phyloP scores from a whole-genome alignment of 2,113 vertebrate genomes.

The Gobiocypris rarus region DNA sequence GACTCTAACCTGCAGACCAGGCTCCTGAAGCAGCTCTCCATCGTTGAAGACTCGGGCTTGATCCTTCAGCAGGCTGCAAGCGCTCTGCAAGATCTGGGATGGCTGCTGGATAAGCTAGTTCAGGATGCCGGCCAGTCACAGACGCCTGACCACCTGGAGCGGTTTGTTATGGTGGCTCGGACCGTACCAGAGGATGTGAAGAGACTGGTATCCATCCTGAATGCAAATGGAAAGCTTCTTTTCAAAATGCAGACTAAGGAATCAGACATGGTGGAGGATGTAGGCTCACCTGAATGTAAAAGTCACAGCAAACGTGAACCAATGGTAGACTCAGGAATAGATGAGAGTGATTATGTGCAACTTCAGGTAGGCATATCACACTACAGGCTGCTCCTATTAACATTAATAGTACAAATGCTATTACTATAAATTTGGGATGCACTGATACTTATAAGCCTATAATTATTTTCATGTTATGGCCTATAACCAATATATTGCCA shows the following conservation, averaged over 20 bases:
- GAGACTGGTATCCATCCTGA: slow-evolving; percentile 88
- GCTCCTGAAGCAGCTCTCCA: slow-evolving; percentile 85
- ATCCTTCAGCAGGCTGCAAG: slow-evolving; percentile 82
- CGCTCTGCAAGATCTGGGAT: slow-evolving; percentile 75
- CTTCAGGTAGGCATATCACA: slow-evolving; percentile 70
- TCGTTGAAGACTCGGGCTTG: slow-evolving; percentile 81
- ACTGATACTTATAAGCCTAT: too few relatives aligned
- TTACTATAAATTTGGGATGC: too few relatives aligned
- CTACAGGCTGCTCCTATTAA: too few relatives aligned
- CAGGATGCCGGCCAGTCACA: slow-evolving; percentile 75
- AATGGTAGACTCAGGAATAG: slow-evolving; percentile 51
- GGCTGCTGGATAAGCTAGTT: slow-evolving; percentile 80
- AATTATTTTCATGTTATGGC: too few relatives aligned
- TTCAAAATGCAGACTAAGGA: slow-evolving; percentile 79
- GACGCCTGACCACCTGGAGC: slow-evolving; percentile 86
- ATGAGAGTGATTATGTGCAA: slow-evolving; percentile 81
- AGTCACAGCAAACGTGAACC: slow-evolving; percentile 31
- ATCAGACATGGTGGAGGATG: slow-evolving; percentile 27
- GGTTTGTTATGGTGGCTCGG: slow-evolving; percentile 88
- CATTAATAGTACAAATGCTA: too few relatives aligned
- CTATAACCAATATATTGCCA: too few relatives aligned
- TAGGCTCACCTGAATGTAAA: slow-evolving; percentile 46
- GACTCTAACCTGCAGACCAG: slow-evolving; percentile 83
- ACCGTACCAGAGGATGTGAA: slow-evolving; percentile 90
- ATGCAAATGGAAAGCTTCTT: slow-evolving; percentile 90